Conservation (phyloP, 1,140 invertebrate species). For the Limonius californicus region DNA sequence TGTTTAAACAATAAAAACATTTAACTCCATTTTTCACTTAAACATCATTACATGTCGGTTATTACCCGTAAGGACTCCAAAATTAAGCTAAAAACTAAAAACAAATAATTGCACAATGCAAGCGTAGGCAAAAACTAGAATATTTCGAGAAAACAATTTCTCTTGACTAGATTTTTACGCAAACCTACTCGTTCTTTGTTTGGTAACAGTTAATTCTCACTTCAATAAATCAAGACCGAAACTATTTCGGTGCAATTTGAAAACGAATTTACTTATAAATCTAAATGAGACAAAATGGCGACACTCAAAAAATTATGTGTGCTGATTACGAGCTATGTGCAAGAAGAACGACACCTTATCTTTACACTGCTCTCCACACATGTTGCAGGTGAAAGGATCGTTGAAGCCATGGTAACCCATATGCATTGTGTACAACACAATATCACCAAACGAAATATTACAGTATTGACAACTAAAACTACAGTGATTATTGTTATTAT, state of each 20-base stretch:
- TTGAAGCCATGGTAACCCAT: conserved; percentile 92
- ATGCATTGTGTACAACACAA: conserved; percentile 90
- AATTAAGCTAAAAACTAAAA: background rate
- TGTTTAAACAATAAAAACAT: background rate
- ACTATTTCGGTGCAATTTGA: too few relatives aligned
- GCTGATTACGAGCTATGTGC: conserved; percentile 82
- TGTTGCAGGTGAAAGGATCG: conserved; percentile 92
- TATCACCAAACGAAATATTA: conserved; percentile 85
- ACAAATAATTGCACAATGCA: conserved; percentile 5
- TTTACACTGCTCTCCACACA: conserved; percentile 78
- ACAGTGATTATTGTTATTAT: conserved; percentile 25
- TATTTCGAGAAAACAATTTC: conserved; percentile 3
- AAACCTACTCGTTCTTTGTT: too few relatives aligned
- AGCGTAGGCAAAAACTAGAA: conserved; percentile 1
- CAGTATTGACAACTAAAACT: conserved; percentile 78
- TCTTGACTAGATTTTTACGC: conserved; percentile 3
- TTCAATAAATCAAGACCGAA: background rate
- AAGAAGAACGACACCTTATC: conserved; percentile 88
- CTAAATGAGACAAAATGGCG: too few relatives aligned
- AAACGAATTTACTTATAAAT: too few relatives aligned
- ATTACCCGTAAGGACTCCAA: background rate
- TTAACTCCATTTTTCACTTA: background rate
- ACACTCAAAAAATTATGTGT: conserved; percentile 59
- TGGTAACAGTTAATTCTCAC: too few relatives aligned
- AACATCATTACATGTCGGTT: background rate